Percentiles rank a stretch among this genome's conserved stretches.
These are phyloP conservation scores for Caenorhabditis doughertyi DNA, from an alignment of 2,888 invertebrate species.

Conservation along the genomic window DNA sequence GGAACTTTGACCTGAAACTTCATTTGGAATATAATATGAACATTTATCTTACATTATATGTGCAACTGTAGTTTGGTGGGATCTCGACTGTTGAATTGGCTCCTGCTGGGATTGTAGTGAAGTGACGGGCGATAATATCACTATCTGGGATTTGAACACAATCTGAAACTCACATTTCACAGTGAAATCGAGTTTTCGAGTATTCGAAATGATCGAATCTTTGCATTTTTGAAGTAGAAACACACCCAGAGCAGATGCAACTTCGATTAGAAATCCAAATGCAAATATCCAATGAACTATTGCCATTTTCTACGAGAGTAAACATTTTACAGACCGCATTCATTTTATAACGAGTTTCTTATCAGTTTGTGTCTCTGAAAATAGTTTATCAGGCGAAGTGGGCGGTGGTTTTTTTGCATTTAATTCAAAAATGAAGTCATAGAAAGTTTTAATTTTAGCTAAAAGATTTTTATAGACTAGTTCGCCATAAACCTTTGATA, in stretches of 20 bases:
- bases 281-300: not conserved
- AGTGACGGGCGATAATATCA: not conserved
- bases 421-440: not conserved
- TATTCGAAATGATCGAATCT: too few species aligned
- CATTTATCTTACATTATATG: conserved; percentile 3
- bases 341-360: conserved; percentile 13
- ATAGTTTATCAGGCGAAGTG: not conserved
- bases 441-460: too few species aligned
- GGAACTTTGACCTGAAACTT: conserved; percentile 20
- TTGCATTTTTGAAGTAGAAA: not conserved
- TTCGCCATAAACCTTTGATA: too few species aligned
- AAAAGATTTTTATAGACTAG: too few species aligned
- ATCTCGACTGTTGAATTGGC: conserved; percentile 11
- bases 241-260: conserved; percentile 17
- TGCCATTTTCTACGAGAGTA: not conserved
- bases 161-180: too few species aligned
- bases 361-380: not conserved
- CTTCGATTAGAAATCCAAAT: not conserved
- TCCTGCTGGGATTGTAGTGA: conserved; percentile 6
- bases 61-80: conserved; percentile 31
- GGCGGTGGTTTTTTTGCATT: not conserved
- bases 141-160: conserved; percentile 26
- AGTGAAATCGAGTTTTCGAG: too few species aligned
- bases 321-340: not conserved
- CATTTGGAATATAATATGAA: not conserved